Evolutionary conservation across 2,113 vertebrate species (phyloP).

Genomic region (Gulo gulo): DNA sequence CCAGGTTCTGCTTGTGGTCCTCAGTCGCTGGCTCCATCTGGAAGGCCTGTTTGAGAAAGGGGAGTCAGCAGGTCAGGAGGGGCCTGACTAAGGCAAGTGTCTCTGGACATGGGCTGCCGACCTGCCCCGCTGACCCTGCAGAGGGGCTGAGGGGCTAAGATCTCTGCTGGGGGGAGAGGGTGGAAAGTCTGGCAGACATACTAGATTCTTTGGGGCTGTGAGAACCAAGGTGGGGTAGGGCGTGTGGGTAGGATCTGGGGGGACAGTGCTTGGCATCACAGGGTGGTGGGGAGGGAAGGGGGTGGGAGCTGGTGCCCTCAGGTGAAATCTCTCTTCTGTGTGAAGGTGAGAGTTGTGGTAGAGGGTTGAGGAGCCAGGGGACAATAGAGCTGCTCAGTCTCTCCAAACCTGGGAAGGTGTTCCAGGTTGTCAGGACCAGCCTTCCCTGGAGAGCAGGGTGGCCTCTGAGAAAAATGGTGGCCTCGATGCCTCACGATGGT

Average conservation of each 20-base stretch:
- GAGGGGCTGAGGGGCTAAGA: not conserved
- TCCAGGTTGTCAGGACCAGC: not conserved
- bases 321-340: not conserved
- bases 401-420: not conserved
- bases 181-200: not conserved
- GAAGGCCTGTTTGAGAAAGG: not conserved
- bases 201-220: not conserved
- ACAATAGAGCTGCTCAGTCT: no score
- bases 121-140: no score
- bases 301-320: not conserved
- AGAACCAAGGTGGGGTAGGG: not conserved
- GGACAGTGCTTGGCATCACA: not conserved
- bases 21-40: not conserved
- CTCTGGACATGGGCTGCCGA: not conserved
- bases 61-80: not conserved
- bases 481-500: not conserved
- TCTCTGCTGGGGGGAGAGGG: not conserved
- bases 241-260: no score
- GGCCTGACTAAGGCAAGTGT: not conserved
- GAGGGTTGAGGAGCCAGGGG: not conserved
- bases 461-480: no score
- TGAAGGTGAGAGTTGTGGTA: not conserved
- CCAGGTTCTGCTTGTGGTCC: not conserved
- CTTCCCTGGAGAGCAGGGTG: not conserved
- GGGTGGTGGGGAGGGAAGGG: fast-evolving